Evolutionary conservation across 2,797 vertebrate genomes (phyloP), one percentile per base, ranked within the genome.

Genomic region (Hephaestus fuliginosus): DNA sequence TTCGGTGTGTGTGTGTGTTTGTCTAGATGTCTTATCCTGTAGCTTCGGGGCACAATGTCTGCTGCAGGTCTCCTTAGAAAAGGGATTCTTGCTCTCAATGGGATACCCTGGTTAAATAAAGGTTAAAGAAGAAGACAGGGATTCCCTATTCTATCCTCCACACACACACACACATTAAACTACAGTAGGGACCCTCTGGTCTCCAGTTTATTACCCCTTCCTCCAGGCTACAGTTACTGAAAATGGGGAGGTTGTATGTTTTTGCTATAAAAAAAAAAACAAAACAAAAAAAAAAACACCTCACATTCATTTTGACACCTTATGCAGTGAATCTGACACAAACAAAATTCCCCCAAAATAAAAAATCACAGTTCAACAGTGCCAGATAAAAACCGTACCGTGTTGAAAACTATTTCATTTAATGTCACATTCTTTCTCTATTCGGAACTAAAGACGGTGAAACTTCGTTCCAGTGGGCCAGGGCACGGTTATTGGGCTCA

Each of bases 31-130:
- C 72, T 89, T 78, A 73, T 84, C 79, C 80, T 75, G 80, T 91
- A 89, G 91, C 91, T 94, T 83, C 82, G 70, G 93, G 92, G 91
- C 88, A 93, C 67, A 84, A 74, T 80, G 86, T 90, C 86, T 88
- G 84, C 74, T 81, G 80, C 80, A 81, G 77, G 80, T 89, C 86
- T 91, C 76, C 52, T 57, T 76, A 83, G 78, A 83, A 88, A 80
- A 81, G 80, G 83, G 71, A 77, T 76, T 84, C 57, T 60, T 63
- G 61, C 90, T 88, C 92, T 92, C 91, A 62, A 66, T 75, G 90
- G 92, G 89, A 90, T 88, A 85, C 90, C 78, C 68, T 89, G 87
- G 74, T 93, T 91, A 93, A 94, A 93, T 93, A 93, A 95, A 91
- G 86, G 91, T 90, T 89, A 75, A 80, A 90, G 84, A 68, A 88